Evolutionary conservation across 1,140 invertebrate genomes (phyloP).

Genomic region (Dreissena rostriformis): DNA sequence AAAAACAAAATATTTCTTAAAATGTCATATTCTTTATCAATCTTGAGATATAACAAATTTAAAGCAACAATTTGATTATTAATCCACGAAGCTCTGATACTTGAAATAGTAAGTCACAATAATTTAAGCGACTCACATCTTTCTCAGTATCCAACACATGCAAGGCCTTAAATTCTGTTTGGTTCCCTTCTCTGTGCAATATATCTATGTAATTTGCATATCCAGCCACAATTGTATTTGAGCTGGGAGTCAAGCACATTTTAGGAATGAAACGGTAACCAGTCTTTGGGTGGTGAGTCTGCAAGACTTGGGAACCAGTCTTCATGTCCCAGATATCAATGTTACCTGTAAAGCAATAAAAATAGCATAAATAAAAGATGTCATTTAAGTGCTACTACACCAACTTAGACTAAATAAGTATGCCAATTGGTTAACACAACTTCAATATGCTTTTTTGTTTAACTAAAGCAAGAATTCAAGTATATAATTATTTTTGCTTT

Average conservation of each 20-base stretch:
- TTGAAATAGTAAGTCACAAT: too few relatives aligned
- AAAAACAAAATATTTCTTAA: too few relatives aligned
- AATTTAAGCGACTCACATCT: background rate
- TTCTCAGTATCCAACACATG: slow-evolving; percentile 15
- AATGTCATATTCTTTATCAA: too few relatives aligned
- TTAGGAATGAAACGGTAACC: slow-evolving; percentile 21
- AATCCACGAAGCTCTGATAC: too few relatives aligned
- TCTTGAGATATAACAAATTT: too few relatives aligned
- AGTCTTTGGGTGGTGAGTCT: slow-evolving; percentile 53
- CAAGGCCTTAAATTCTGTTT: slow-evolving; percentile 26
- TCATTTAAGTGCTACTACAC: background rate
- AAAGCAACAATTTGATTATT: too few relatives aligned
- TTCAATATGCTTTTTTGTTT: background rate
- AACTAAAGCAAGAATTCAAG: background rate
- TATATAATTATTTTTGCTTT: too few relatives aligned
- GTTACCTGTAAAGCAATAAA: slow-evolving; percentile 64
- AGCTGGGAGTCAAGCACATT: slow-evolving; percentile 17
- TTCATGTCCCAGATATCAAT: slow-evolving; percentile 76
- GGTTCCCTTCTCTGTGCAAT: slow-evolving; percentile 4
- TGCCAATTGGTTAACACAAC: too few relatives aligned
- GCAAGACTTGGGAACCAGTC: slow-evolving; percentile 58
- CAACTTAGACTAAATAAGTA: slow-evolving; percentile 1
- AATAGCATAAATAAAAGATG: slow-evolving; percentile 16
- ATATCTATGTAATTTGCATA: slow-evolving; percentile 48
- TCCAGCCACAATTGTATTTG: background rate